Evolutionary conservation across 2,113 vertebrate genomes (phyloP).

Genomic region (Formicarius rufipectus): DNA sequence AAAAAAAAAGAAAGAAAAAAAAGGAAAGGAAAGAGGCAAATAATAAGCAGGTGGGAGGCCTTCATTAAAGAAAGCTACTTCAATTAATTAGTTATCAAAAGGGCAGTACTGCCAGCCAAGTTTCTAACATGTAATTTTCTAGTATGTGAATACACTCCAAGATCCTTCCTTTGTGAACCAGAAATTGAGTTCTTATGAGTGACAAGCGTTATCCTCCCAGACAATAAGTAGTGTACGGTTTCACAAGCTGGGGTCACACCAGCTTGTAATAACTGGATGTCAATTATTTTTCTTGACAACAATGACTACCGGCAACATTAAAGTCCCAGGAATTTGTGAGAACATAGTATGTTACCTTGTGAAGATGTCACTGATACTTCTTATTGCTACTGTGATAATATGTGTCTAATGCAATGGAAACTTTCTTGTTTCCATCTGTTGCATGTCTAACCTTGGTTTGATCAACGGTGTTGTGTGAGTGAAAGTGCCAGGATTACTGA

Average conservation of each 20-base stretch:
- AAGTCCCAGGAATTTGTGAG: neutral
- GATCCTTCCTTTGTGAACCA: constrained; percentile 13
- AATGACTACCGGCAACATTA: neutral
- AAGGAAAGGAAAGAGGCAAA: neutral
- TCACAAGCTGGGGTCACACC: constrained; percentile 8
- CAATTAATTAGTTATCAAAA: constrained; percentile 38
- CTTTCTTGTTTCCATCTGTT: neutral
- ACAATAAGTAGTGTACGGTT: neutral
- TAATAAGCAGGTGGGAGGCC: neutral
- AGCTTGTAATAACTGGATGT: neutral
- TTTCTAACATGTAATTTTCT: constrained; percentile 7
- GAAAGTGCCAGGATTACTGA: neutral
- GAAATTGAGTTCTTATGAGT: neutral
- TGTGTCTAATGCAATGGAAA: neutral
- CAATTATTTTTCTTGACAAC: constrained; percentile 41
- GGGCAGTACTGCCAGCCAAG: neutral
- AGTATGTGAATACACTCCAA: neutral
- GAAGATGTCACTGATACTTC: neutral
- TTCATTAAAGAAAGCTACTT: neutral
- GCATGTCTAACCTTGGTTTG: neutral
- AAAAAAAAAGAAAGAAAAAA: neutral
- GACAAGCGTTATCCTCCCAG: constrained; percentile 22
- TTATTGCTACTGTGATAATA: neutral
- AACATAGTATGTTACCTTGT: neutral
- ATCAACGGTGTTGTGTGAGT: neutral